Conservation (phyloP, 1,140 invertebrate species). For the Drosophila micromelanica region DNA sequence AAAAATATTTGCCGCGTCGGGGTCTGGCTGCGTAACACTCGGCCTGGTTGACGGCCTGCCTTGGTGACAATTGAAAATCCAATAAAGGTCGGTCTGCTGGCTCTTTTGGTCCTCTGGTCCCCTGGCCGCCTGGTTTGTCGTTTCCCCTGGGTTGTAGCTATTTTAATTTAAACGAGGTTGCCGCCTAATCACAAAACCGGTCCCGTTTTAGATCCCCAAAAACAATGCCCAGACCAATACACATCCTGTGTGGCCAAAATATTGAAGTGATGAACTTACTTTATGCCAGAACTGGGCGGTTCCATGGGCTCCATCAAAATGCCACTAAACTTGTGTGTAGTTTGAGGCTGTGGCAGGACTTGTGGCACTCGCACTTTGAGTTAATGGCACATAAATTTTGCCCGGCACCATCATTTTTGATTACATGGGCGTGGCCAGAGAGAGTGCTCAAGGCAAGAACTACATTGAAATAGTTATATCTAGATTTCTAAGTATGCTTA, state of each 20-base stretch:
- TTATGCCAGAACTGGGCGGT: slow-evolving; percentile 27
- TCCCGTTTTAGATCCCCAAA: slow-evolving; percentile 31
- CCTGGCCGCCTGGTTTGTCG: background rate
- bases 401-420: slow-evolving; percentile 75
- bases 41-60: slow-evolving; percentile 21
- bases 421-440: slow-evolving; percentile 64
- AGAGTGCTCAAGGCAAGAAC: slow-evolving; percentile 48
- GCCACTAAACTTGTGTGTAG: slow-evolving; percentile 48
- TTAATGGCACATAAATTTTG: slow-evolving; percentile 80
- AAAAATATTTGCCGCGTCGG: slow-evolving; percentile 63
- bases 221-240: slow-evolving; percentile 33
- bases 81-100: slow-evolving; percentile 63
- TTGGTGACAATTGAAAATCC: slow-evolving; percentile 81
- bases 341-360: slow-evolving; percentile 20
- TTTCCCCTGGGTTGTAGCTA: slow-evolving; percentile 52
- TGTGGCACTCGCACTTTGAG: slow-evolving; percentile 57
- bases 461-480: slow-evolving; percentile 38
- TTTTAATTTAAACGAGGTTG: slow-evolving; percentile 80
- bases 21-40: background rate
- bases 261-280: slow-evolving; percentile 79
- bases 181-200: slow-evolving; percentile 75
- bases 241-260: slow-evolving; percentile 70
- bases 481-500: slow-evolving; percentile 37
- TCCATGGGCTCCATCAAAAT: slow-evolving; percentile 45
- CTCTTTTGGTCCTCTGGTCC: background rate